These are phyloP conservation scores for Odontocolon sp. DNA, from an alignment of 2,888 invertebrate species.

Conservation along the genomic window DNA sequence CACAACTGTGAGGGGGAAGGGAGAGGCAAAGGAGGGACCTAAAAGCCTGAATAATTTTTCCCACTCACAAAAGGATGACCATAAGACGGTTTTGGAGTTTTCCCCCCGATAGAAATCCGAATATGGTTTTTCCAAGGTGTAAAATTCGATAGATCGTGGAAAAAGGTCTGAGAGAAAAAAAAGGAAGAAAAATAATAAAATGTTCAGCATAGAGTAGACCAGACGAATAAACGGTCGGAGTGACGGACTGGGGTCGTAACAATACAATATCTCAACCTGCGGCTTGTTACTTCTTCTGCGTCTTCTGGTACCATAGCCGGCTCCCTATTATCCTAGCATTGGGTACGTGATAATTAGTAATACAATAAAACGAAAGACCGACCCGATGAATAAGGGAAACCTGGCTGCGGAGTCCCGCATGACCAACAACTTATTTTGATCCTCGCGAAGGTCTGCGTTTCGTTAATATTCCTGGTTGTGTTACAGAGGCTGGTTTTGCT, in stretches of 20 bases:
- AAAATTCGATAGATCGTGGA: not conserved
- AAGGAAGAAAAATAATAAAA: not conserved
- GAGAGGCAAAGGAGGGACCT: not conserved
- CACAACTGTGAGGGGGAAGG: too few relatives aligned
- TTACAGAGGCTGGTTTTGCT: too few relatives aligned
- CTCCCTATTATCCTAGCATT: slow-evolving; percentile 38
- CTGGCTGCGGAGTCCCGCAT: slow-evolving; percentile 33
- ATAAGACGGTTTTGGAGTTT: not conserved
- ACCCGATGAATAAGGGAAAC: not conserved
- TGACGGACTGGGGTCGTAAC: slow-evolving; percentile 6
- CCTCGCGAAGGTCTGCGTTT: slow-evolving; percentile 71
- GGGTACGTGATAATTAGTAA: slow-evolving; percentile 68
- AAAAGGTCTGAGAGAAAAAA: not conserved
- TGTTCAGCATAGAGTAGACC: not conserved
- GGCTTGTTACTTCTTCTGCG: slow-evolving; percentile 12
- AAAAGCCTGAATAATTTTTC: not conserved
- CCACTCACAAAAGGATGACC: not conserved
- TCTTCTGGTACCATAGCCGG: slow-evolving; percentile 19
- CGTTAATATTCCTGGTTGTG: slow-evolving; percentile 67
- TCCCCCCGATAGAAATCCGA: not conserved
- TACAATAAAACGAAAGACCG: slow-evolving; percentile 57
- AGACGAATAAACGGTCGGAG: not conserved
- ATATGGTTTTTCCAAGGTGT: slow-evolving; percentile 5
- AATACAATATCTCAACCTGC: not conserved
- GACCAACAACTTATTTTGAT: slow-evolving; percentile 68